These are phyloP conservation scores for Parelbella ahira DNA, from an alignment of 2,888 invertebrate species.

Conservation along the genomic window DNA sequence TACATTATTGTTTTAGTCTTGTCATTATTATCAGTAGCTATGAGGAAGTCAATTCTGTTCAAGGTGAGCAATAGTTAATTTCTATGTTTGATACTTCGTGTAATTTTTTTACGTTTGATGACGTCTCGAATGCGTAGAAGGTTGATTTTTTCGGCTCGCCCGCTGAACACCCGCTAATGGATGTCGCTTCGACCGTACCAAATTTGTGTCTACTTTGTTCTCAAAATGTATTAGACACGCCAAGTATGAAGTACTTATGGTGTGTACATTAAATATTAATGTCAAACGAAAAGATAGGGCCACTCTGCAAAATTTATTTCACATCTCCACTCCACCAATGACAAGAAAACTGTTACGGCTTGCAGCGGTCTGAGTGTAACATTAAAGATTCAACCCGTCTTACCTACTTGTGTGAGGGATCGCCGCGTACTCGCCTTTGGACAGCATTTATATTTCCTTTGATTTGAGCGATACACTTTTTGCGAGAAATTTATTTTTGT, in stretches of 20 bases:
- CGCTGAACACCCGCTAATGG: constrained; percentile 15
- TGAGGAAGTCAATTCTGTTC: constrained; percentile 72
- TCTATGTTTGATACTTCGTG: constrained; percentile 33
- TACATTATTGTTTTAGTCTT: constrained; percentile 73
- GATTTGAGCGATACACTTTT: constrained; percentile 48
- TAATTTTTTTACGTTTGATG: constrained; percentile 24
- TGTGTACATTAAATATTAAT: constrained; percentile 76
- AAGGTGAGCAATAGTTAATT: constrained; percentile 62
- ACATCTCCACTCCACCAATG: constrained; percentile 78
- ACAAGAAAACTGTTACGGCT: constrained; percentile 81
- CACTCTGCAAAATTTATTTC: constrained; percentile 81
- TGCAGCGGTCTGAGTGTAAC: constrained; percentile 80
- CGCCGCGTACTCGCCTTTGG: constrained; percentile 77
- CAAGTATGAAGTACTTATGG: constrained; percentile 68
- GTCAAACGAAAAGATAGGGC: constrained; percentile 79
- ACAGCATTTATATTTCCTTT: constrained; percentile 79
- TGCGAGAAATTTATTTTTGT: constrained; percentile 2
- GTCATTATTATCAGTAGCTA: constrained; percentile 67
- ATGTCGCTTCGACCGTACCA: constrained; percentile 1
- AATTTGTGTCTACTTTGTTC: constrained; percentile 45
- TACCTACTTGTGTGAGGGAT: constrained; percentile 81
- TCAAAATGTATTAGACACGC: constrained; percentile 70
- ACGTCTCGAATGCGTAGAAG: constrained; percentile 7
- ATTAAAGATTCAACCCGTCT: constrained; percentile 79
- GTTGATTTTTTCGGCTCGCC: constrained; percentile 7